Evolutionary conservation across 2,888 invertebrate genomes (phyloP).

Genomic region (Callinectes sapidus): DNA sequence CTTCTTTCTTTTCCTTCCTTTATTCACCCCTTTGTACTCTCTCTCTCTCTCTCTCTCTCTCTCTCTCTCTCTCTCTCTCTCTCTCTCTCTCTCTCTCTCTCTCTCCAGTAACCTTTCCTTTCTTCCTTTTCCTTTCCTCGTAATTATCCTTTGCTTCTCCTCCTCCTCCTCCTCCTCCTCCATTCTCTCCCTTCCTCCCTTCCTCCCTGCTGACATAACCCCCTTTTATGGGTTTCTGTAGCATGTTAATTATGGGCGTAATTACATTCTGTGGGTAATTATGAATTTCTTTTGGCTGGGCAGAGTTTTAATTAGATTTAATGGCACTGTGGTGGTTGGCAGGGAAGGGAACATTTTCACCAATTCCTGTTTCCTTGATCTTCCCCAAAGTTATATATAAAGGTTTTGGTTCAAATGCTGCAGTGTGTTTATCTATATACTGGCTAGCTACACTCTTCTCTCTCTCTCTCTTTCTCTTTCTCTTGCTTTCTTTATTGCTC

Average conservation of each 20-base stretch:
- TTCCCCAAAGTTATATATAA: conserved; percentile 6
- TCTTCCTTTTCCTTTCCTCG: not conserved
- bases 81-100: conserved; percentile 5
- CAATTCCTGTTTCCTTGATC: not conserved
- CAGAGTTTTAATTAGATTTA: conserved; percentile 30
- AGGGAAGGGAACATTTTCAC: not conserved
- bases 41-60: conserved; percentile 19
- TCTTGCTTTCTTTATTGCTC: too few relatives aligned
- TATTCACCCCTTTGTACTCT: not conserved
- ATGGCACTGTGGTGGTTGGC: not conserved
- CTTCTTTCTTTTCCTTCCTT: not conserved
- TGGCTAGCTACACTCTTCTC: too few relatives aligned
- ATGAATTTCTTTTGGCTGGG: not conserved
- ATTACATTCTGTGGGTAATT: not conserved
- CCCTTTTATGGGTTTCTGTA: not conserved
- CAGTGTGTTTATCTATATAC: not conserved
- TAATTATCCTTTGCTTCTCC: not conserved
- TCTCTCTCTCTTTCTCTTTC: too few relatives aligned
- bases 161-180: not conserved
- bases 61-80: conserved; percentile 13
- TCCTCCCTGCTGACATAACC: conserved; percentile 16
- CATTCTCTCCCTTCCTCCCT: not conserved
- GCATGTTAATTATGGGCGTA: not conserved
- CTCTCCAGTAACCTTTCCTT: not conserved
- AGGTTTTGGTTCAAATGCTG: not conserved